Evolutionary conservation across 2,888 invertebrate genomes (phyloP).

Genomic region (Scaptodrosophila latifasciaeformis): DNA sequence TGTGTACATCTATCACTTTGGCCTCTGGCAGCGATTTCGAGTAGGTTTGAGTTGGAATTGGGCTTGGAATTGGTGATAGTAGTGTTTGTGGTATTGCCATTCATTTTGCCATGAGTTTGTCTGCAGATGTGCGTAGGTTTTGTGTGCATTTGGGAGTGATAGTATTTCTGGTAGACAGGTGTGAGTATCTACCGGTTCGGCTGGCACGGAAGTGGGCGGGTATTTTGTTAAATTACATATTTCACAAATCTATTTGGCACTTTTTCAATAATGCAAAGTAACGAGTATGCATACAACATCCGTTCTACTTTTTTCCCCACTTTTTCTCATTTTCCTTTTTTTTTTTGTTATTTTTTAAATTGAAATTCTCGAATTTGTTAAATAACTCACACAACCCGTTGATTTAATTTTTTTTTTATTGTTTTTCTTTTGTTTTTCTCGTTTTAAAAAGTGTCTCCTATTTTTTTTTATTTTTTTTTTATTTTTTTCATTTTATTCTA

Average conservation of each 20-base stretch:
- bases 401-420: neutral
- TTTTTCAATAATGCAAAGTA: conserved; percentile 35
- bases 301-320: too few species aligned
- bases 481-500: neutral
- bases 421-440: neutral
- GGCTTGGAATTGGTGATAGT: neutral
- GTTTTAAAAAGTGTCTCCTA: neutral
- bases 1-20: conserved; percentile 65
- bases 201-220: conserved; percentile 17
- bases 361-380: conserved; percentile 40
- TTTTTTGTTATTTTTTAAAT: conserved; percentile 45
- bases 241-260: conserved; percentile 48
- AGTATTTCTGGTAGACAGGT: conserved; percentile 6
- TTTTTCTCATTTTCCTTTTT: neutral
- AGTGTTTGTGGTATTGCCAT: neutral
- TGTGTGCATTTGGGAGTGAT: neutral
- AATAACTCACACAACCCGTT: conserved; percentile 28
- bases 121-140: neutral
- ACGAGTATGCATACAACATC: too few species aligned
- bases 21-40: neutral
- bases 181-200: neutral
- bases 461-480: neutral
- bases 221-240: conserved; percentile 56
- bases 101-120: neutral
- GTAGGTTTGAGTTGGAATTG: neutral